Evolutionary conservation across 2,888 invertebrate species (phyloP), one percentile per base, ranked within the genome.

Genomic region (Tetragonula carbonaria): DNA sequence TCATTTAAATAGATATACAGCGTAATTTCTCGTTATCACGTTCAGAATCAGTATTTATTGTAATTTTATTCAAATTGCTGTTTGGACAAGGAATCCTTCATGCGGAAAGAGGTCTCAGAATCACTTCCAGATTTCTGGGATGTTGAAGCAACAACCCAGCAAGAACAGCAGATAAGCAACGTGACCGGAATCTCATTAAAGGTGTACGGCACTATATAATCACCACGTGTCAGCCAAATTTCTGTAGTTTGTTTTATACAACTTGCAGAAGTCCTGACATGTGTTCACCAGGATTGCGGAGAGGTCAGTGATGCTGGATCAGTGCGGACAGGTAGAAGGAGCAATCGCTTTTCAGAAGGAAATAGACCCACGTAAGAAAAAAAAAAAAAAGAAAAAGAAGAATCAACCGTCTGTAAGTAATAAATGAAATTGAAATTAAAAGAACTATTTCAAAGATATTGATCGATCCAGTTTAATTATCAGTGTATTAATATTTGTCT

Each of bases 131-230:
- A 59, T 33, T 70, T n/a, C n/a, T 50, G 16, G 18, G 3, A 28
- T 33, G n/a, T 0, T 33, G 6, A 4, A n/a, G 18, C 45, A 70
- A 80, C 70, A 78, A 33, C 45, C 18, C 33, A 21, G 74, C 23
- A 23, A 23, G 18, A 21, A 53, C 2, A 14, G 38, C 66, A 74
- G 57, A 67, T 72, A 45, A 68, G 67, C 84, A 85, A 91, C 91
- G 92, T 92, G 92, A 91, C 91, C 65, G 74, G 92, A 92, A 92
- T 92, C 90, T 91, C 91, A 91, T 92, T 91, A 90, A 90, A 90
- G 84, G 77, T 87, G 78, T 74, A 86, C 73, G 77, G 71, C 55
- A 23, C 78, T 72, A 77, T 71, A 57, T 80, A 73, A 85, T 74
- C 75, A 81, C 66, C 91, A 91, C 88, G 85, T 91, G 91, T 75